Evolutionary conservation across 2,888 invertebrate species (phyloP), one percentile per base, ranked within the genome.

Genomic region (Drosophila paranaensis): DNA sequence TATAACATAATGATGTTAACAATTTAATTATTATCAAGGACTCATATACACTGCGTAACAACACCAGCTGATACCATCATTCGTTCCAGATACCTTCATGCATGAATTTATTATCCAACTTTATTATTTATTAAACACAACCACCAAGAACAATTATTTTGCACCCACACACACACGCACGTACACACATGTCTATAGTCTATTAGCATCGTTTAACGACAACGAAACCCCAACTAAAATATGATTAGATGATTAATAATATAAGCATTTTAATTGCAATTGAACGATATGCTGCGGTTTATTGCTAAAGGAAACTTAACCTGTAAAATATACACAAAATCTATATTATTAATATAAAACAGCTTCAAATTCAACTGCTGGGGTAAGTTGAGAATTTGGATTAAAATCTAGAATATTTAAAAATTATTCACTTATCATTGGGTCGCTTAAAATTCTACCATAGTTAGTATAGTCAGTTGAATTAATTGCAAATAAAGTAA

Each of bases 101-200:
- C 55, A 51, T 61, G 56, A 45, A 10, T 27, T 66, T 48, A 73
- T 27, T 48, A 50, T 50, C 46, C 39, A 51, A 66, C 46, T 37
- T 48, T 75, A 82, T 84, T 87, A 88, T 88, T 85, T 85, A 86
- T 85, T 87, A 71, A 74, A 77, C 70, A 50, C 33, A 20, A 50
- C 50, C 48, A 69, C 54, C 40, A 64, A 62, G 30, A 64, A 71
- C 25, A 65, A 67, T 65, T 58, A 58, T 68, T 76, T 60, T 68
- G 71, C 74, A 77, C 77, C 46, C 56, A 58, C 48, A 42, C 30
- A 65, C 25, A 58, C 27, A 40, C 39, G 8, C 64, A 25, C 60
- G 37, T 50, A 40, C 56, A 61, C 48, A 64, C 48, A 64, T 68
- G 73, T 79, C 74, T 82, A 66, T 65, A 82, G 74, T 77, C 74